A percentile compares a stretch with the other conserved stretches of the same genome.
phyloP scores from a whole-genome alignment of 2,888 invertebrate species.

The Dasypogon diadema region DNA sequence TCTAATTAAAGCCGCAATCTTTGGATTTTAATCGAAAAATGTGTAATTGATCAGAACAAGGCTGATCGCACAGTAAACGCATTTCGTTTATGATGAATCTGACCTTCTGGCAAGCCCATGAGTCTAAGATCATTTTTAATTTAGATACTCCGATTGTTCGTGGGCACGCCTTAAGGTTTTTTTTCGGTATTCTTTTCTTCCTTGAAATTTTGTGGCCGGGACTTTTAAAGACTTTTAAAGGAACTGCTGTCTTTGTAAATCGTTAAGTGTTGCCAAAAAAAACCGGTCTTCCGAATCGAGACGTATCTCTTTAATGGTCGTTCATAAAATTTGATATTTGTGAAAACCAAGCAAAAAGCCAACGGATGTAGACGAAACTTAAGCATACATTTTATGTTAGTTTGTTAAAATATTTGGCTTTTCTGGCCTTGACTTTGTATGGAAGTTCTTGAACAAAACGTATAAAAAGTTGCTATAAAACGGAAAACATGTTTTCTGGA shows the following conservation, averaged over 20 bases:
- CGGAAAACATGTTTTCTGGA: conserved; percentile 15
- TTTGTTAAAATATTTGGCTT: background rate
- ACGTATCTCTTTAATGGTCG: background rate
- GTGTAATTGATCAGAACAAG: background rate
- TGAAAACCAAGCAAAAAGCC: background rate
- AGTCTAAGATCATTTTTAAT: conserved; percentile 1
- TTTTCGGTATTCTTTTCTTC: background rate
- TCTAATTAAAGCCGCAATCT: background rate
- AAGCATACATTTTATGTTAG: conserved; percentile 1
- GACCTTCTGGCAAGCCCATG: conserved; percentile 20
- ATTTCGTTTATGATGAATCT: background rate
- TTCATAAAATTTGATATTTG: conserved; percentile 12
- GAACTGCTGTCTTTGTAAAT: background rate
- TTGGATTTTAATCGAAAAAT: conserved; percentile 14
- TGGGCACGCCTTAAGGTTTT: background rate
- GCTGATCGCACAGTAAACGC: background rate
- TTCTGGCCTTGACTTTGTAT: conserved; percentile 26
- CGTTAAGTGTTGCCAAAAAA: conserved; percentile 25
- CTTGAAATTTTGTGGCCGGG: background rate
- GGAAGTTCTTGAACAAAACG: background rate
- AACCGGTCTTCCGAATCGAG: conserved; percentile 9
- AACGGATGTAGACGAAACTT: conserved; percentile 28
- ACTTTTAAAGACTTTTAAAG: background rate
- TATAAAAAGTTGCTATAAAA: background rate
- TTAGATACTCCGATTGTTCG: conserved; percentile 5